Conservation (phyloP, 2,888 invertebrate genomes). For the Patella ulyssiponensis region DNA sequence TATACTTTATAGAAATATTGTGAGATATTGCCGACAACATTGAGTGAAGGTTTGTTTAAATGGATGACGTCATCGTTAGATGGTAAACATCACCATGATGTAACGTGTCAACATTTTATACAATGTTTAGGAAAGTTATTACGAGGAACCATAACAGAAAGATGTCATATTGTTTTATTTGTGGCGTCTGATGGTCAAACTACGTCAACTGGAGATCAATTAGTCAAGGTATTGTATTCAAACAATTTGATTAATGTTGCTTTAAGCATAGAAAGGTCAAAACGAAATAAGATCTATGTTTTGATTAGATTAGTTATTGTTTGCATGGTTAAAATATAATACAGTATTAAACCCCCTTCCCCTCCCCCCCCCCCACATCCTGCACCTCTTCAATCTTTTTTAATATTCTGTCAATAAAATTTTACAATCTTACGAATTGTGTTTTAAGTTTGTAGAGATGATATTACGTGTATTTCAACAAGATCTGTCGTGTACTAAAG, state of each 20-base stretch:
- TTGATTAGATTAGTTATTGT: too few relatives aligned
- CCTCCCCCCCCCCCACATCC: too few relatives aligned
- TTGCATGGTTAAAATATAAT: too few relatives aligned
- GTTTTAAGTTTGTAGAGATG: slow-evolving; percentile 39
- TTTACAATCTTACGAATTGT: neutral
- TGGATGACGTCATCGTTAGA: slow-evolving; percentile 25
- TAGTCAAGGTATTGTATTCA: slow-evolving; percentile 32
- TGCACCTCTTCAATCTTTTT: neutral
- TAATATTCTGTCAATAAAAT: neutral
- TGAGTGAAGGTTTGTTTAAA: slow-evolving; percentile 32
- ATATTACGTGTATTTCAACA: slow-evolving; percentile 39
- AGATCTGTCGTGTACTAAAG: slow-evolving; percentile 30
- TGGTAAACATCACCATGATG: slow-evolving; percentile 19
- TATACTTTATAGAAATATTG: slow-evolving; percentile 27
- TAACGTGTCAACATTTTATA: slow-evolving; percentile 30
- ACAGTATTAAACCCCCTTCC: too few relatives aligned
- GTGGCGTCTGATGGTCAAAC: slow-evolving; percentile 29
- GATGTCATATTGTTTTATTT: slow-evolving; percentile 27
- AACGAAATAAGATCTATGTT: too few relatives aligned
- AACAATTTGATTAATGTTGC: too few relatives aligned
- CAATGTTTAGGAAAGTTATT: slow-evolving; percentile 34
- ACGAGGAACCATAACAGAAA: slow-evolving; percentile 35
- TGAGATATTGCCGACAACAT: slow-evolving; percentile 27
- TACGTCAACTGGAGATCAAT: slow-evolving; percentile 24
- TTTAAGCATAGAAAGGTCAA: too few relatives aligned